Base-by-base conservation (phyloP, 2,888 invertebrate species). In the Drosophila paranaensis region DNA sequence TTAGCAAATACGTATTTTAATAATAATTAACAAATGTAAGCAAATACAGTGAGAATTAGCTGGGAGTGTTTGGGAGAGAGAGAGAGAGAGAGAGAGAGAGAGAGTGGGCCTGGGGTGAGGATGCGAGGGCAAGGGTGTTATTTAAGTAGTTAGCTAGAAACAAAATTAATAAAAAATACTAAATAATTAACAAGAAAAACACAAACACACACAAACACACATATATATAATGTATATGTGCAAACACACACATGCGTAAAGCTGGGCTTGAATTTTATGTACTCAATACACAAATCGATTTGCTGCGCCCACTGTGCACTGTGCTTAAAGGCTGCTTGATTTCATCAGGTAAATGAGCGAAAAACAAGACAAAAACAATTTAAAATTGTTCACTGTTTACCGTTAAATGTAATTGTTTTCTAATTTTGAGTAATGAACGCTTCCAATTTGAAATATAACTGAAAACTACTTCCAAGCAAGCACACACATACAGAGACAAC, bases 1-100 rank as follows among this genome's bases (percentile, higher is more conserved):
- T 27, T 71, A 71, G 60, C 33, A 33, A 66, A 57, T 61, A 67
- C 68, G 35, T 61, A 66, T 60, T 60, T 60, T 71, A 72, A 39
- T 30, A 45, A 55, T 37, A 64, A 16, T 48, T 48, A 68, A 45
- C 14, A 27, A 61, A 67, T 57, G 16, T 60, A 50, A 16, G 16
- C 8, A 16, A 20, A 20, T 39, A 11, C 54, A 40, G n/a, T 35
- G 39, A 39, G 37, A 54, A 40, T 54, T 53, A 39, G 53, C 53
- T 53, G 0, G 0, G 50, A 35, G 33, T 16, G 16, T 33, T 50
- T 35, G 37, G 25, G 33, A 33, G 40, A 20, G 20, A 20, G 20
- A 20, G 20, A 20, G 20, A 20, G 20, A 20, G 20, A 20, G 20
- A 20, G 20, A 20, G 20, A 20, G 20, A 20, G 20, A 20, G 20